phyloP scores from a whole-genome alignment of 92 coral and sea anemone genomes.

The Scolanthus callimorphus region DNA sequence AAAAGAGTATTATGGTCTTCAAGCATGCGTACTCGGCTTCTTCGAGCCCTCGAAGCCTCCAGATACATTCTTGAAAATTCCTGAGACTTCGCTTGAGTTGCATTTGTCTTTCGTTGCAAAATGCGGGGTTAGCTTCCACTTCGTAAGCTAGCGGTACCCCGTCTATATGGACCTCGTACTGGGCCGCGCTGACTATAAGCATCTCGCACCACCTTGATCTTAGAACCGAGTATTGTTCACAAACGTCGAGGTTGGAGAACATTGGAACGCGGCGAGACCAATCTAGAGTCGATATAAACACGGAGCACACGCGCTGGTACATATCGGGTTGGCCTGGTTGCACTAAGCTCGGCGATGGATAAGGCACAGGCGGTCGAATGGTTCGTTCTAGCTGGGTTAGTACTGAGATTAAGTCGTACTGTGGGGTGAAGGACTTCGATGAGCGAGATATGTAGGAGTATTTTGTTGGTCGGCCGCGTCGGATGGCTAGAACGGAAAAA shows the following conservation, averaged over 20 bases:
- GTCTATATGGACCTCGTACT: conserved; percentile 57
- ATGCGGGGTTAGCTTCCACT: conserved; percentile 26
- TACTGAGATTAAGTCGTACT: conserved; percentile 54
- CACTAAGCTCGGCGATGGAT: conserved; percentile 17
- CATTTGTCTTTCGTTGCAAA: conserved; percentile 48
- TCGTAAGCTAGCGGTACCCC: conserved; percentile 49
- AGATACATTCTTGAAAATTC: conserved; percentile 51
- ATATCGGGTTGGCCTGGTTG: conserved; percentile 18
- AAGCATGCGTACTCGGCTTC: conserved; percentile 76
- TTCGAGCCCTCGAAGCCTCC: conserved; percentile 54
- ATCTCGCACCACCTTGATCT: conserved; percentile 70
- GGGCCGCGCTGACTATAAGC: conserved; percentile 53
- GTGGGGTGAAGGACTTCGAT: conserved; percentile 55
- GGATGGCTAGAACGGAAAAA: conserved; percentile 30
- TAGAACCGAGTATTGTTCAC: conserved; percentile 58
- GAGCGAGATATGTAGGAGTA: conserved; percentile 58
- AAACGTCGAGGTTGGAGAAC: conserved; percentile 62
- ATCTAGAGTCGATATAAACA: conserved; percentile 44
- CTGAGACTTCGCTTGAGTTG: conserved; percentile 58
- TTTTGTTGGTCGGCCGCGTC: conserved; percentile 61
- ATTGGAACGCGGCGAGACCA: conserved; percentile 68
- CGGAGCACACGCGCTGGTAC: conserved; percentile 38
- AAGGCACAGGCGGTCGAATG: conserved; percentile 25
- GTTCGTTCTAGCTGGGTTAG: conserved; percentile 53
- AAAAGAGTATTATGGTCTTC: conserved; percentile 59